Conservation (phyloP, 2,797 vertebrate species). For the Centropyge bicolor region DNA sequence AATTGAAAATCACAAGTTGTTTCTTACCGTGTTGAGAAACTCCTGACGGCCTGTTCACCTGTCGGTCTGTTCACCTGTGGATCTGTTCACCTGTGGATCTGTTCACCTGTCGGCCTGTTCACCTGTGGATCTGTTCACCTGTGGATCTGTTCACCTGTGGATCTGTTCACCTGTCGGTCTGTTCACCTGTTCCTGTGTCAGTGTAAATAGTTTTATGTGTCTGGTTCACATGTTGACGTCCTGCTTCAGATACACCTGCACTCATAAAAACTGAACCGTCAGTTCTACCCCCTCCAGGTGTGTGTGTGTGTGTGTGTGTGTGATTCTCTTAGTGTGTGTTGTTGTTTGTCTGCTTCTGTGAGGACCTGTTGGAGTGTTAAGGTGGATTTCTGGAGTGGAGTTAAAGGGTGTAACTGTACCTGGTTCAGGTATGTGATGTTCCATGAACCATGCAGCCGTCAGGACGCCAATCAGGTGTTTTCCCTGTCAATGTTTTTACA, state of each 20-base stretch:
- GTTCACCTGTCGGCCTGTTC: neutral
- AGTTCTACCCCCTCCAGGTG: neutral
- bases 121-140: neutral
- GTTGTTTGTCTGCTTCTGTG: slow-evolving; percentile 1
- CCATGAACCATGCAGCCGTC: neutral
- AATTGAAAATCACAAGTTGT: neutral
- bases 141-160: too few relatives aligned
- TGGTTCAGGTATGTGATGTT: too few relatives aligned
- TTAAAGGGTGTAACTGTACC: neutral
- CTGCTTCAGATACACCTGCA: slow-evolving; percentile 13
- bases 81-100: neutral
- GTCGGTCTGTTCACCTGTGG: neutral
- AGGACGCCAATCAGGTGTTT: slow-evolving; percentile 19
- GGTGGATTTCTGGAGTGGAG: too few relatives aligned
- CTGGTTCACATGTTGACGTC: neutral
- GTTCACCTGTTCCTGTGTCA: neutral
- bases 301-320: slow-evolving; percentile 12
- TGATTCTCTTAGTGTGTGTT: neutral
- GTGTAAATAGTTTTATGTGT: neutral
- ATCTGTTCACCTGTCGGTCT: slow-evolving; percentile 12
- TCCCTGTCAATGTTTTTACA: slow-evolving; percentile 26
- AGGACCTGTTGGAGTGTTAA: too few relatives aligned
- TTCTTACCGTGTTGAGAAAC: slow-evolving; percentile 26
- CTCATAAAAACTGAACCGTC: slow-evolving; percentile 22
- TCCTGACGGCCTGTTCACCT: neutral